A percentile compares a stretch with the other conserved stretches of the same genome.
Conservation (phyloP, 2,113 vertebrate species). For the Chunga burmeisteri region DNA sequence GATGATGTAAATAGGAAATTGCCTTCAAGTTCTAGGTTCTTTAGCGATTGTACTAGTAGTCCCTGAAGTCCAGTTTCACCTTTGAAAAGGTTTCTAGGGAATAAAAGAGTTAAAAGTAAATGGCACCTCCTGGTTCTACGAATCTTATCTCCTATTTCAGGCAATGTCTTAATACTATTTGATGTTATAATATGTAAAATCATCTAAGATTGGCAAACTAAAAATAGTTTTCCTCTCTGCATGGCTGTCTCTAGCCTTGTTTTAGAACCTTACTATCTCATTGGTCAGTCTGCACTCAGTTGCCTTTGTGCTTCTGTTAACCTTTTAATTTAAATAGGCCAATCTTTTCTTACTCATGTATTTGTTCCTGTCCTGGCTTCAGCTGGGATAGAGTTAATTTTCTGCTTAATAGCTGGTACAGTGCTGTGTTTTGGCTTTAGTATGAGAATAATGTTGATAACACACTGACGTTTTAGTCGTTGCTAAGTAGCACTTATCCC, state of each 20-base stretch:
- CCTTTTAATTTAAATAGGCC: background rate
- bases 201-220: background rate
- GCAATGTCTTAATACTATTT: background rate
- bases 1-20: background rate
- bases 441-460: too few species aligned
- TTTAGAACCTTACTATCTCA: background rate
- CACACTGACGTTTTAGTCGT: too few species aligned
- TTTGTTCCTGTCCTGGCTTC: background rate
- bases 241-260: background rate
- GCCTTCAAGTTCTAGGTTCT: background rate
- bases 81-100: background rate
- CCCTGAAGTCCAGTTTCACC: background rate
- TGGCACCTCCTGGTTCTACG: background rate
- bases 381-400: too few species aligned
- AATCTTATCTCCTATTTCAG: background rate
- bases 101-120: background rate
- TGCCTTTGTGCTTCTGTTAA: background rate
- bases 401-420: too few species aligned
- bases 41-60: background rate
- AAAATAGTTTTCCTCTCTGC: background rate
- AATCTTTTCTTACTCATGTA: background rate
- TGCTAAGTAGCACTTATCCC: too few species aligned
- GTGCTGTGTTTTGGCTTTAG: too few species aligned
- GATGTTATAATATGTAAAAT: background rate
- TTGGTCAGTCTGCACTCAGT: background rate